phyloP scores from a whole-genome alignment of 2,113 vertebrate genomes.

The Ardeotis arabs region DNA sequence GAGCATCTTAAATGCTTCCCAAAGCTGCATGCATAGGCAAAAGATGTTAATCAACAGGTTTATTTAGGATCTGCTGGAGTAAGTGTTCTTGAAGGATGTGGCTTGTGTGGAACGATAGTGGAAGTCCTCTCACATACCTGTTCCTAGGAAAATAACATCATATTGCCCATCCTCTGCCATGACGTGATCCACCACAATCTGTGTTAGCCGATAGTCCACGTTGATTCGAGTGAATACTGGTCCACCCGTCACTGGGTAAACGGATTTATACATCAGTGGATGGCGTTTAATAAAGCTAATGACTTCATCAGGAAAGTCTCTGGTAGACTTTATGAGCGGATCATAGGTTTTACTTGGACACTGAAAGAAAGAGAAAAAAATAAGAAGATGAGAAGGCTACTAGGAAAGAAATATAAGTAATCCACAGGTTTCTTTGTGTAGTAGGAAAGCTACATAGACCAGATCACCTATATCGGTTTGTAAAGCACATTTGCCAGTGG shows the following conservation, averaged over 20 bases:
- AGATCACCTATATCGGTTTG: background rate
- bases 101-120: background rate
- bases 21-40: background rate
- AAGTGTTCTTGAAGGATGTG: background rate
- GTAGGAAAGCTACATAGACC: background rate
- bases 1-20: background rate
- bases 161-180: slow-evolving; percentile 94
- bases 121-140: slow-evolving; percentile 77
- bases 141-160: slow-evolving; percentile 96
- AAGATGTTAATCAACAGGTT: background rate
- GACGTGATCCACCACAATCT: slow-evolving; percentile 93
- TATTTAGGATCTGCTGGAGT: background rate
- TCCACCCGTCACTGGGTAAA: slow-evolving; percentile 81
- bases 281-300: slow-evolving; percentile 92
- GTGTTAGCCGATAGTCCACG: slow-evolving; percentile 90
- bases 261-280: slow-evolving; percentile 87
- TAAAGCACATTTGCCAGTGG: background rate
- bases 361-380: slow-evolving; percentile 59
- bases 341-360: slow-evolving; percentile 97
- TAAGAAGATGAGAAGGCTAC: background rate
- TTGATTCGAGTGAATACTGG: slow-evolving; percentile 89
- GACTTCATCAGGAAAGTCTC: slow-evolving; percentile 95
- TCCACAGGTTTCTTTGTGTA: background rate
- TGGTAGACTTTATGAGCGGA: slow-evolving; percentile 89
- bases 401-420: background rate